Base-by-base conservation (phyloP, 2,797 vertebrate species). In the Etheostoma perlongum region DNA sequence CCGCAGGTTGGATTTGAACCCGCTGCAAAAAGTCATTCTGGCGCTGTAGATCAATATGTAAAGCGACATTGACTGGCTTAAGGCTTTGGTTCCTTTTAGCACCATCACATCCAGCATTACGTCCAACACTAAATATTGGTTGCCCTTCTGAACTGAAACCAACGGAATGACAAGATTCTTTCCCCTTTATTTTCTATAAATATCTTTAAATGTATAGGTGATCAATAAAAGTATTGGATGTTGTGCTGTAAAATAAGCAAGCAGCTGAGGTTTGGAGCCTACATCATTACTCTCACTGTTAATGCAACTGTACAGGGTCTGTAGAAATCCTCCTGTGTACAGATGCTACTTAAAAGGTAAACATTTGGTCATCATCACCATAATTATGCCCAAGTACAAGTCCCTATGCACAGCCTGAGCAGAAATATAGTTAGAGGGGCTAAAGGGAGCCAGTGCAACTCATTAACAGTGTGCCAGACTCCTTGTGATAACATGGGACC, bases 321-420 rank as follows among this genome's bases (percentile, higher is more conserved):
- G 78, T 74, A 67, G 78, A 67, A 82, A 90, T 78, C 83, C 90
- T 89, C 83, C 51, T n/a, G 89, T 77, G 85, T 80, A 51, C 79
- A 47, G 68, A 63, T 61, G 78, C 73, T 67, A 67, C 85, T 87
- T 85, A 84, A 76, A 87, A 91, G 78, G 80, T 87, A 93, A 90
- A 93, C 87, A 90, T 91, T 91, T 86, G 85, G 84, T 89, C 85
- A 92, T 91, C 85, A 90, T 91, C 78, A 72, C 82, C 42, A 78
- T 88, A 89, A 93, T 93, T 91, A 92, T 84, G 68, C 76, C 85
- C 79, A 62, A 85, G 85, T 72, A 90, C 85, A 89, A 79, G 67
- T 90, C 90, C 88, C 91, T 33, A 25, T 57, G 59, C 60, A 67
- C 79, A 78, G 67, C 33, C 75, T 67, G 68, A 81, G 82, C 75